phyloP scores from a whole-genome alignment of 2,113 vertebrate species.

The Rousettus leschenaultii region DNA sequence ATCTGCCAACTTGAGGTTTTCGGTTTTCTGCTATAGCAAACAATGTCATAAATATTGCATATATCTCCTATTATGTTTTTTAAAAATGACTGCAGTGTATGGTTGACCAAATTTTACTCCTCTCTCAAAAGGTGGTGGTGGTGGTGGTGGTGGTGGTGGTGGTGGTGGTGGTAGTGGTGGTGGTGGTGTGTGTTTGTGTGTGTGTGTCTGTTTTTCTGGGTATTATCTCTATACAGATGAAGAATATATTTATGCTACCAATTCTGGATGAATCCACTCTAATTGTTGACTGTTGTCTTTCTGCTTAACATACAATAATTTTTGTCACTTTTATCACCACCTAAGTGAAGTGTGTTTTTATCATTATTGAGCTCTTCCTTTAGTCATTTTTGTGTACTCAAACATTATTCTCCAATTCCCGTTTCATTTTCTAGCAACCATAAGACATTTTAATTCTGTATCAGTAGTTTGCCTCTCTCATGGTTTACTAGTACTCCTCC shows the following conservation, averaged over 20 bases:
- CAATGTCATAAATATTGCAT: not conserved
- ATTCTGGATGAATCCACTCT: not conserved
- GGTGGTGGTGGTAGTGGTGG: too few species aligned
- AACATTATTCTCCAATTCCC: not conserved
- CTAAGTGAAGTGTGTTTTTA: not conserved
- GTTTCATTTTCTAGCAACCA: not conserved
- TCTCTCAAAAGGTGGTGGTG: not conserved
- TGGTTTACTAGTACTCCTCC: not conserved
- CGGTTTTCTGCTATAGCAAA: not conserved
- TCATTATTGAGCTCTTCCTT: not conserved
- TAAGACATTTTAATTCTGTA: not conserved
- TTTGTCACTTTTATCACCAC: not conserved
- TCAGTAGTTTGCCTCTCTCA: not conserved
- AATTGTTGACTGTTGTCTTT: not conserved
- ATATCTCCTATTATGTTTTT: not conserved
- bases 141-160: too few species aligned
- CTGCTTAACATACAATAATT: not conserved
- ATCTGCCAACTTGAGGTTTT: not conserved
- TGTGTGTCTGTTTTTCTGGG: not conserved
- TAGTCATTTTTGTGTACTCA: not conserved
- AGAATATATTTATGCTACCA: not conserved
- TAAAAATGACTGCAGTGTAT: not conserved
- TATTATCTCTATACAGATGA: not conserved
- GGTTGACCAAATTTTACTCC: not conserved
- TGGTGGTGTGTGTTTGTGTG: not conserved